Base-by-base conservation (phyloP, 2,113 vertebrate species). In the Channa maculata region DNA sequence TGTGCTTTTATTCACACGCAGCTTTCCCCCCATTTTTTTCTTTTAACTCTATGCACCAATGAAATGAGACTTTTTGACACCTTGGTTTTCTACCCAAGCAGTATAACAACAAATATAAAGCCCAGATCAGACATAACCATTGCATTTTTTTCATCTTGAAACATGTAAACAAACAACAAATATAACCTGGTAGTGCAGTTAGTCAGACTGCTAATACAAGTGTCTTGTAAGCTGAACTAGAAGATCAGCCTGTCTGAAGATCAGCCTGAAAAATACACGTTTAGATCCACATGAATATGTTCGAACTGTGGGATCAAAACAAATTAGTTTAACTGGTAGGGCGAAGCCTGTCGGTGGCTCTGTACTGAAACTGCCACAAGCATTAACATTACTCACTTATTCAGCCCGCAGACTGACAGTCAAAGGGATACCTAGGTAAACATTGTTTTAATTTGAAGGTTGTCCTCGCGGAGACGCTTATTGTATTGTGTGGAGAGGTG, bases 31-130 rank as follows among this genome's bases (percentile, higher is more conserved):
- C 38, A 59, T 76, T 61, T 39, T 55, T 72, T 75, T 65, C 57
- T 82, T 79, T 82, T 51, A 46, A 83, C 79, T 87, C 84, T 89
- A 84, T 90, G 86, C 86, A 89, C 80, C 84, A 55, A 55, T 89
- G 64, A 74, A 70, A 80, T 62, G 61, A 61, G 38, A 68, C 38
- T 55, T 59, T 62, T 48, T 38, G 61, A 65, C 60, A 59, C 38
- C 51, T 69, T 64, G 9, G 34, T 62, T 76, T 58, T 15, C 51
- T 14, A 54, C 11, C 24, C 1, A 13, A 80, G 65, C 60, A 63
- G 61, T 24, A 46, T 46, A 43, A 52, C 75, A 55, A 64, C 71
- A 61, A 77, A 75, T 66, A 46, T 66, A 77, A 59, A 79, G 58
- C 68, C 54, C 38, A 45, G 34, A 14, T 65, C 15, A 52, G 70